Evolutionary conservation across 1,140 invertebrate species (phyloP), one percentile per base, ranked within the genome.

Genomic region (Drosophila ohnishii): DNA sequence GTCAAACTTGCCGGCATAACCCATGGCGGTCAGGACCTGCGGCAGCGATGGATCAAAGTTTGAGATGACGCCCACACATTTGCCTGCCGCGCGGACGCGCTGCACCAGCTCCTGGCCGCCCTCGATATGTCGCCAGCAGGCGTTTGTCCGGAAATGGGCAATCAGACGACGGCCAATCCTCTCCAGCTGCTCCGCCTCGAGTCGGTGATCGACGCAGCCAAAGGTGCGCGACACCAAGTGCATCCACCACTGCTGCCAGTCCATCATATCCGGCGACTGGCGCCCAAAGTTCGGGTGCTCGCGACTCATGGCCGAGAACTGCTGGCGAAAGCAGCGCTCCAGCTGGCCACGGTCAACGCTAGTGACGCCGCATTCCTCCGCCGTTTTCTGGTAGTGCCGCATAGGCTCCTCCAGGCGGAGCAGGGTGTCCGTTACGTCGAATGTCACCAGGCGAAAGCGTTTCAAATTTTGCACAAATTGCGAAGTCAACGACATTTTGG

Each of bases 391-490:
- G 91, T 98, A 98, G 78, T 95, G 94, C 35, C 95, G 91, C 28
- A 94, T 95, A 4, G 96, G 94, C 48, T 94, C 92, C 14, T 94
- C 93, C 8, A 93, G 91, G 82, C 94, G 94, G 22, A 98, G 88
- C 32, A 98, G 91, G 1, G 97, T 98, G 67, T 96, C 96, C 3
- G 96, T 98, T 13, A 96, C 95, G 91, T 98, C 97, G 90, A 98
- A 97, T 9, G 97, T 98, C 28, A 98, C 93, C 59, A 97, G 91
- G 47, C 93, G 92, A 35, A 94, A 93, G 19, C 87, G 92, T 44
- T 80, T 64, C 30, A 91, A 67, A 72, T 91, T 91, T 19, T 71
- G 64, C 47, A 86, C 16, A 44, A 91, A 78, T 62, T 85, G 75
- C 51, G 66, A 60, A 28, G 66, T 62, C 62, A 88, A 70, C 64